Percentiles rank a stretch among this genome's conserved stretches.
phyloP scores from a whole-genome alignment of 2,888 invertebrate genomes.

The Drosophila multiciliata region DNA sequence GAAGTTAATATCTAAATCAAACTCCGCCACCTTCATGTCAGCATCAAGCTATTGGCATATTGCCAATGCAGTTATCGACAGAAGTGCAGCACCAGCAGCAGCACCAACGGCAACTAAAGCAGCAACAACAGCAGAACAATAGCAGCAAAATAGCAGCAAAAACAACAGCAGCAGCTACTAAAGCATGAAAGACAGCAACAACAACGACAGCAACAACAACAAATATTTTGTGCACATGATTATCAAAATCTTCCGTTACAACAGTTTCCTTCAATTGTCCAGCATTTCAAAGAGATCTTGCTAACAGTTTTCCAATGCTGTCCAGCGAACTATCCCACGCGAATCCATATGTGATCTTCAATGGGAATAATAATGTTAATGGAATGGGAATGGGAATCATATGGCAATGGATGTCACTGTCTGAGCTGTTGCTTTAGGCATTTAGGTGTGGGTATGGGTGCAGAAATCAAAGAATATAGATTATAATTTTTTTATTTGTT shows the following conservation, averaged over 20 bases:
- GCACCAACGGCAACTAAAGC: neutral
- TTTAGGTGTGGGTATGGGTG: conserved; percentile 12
- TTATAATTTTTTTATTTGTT: neutral
- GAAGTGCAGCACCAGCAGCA: neutral
- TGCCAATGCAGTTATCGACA: conserved; percentile 10
- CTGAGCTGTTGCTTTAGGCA: conserved; percentile 40
- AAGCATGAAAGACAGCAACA: neutral
- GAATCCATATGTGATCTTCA: neutral
- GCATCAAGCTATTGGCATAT: conserved; percentile 5
- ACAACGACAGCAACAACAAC: conserved; percentile 9
- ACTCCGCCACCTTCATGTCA: conserved; percentile 12
- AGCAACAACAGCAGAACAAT: neutral
- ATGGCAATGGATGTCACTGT: conserved; percentile 17
- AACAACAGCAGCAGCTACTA: neutral
- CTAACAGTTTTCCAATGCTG: neutral
- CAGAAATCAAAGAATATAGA: neutral
- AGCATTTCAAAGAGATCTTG: neutral
- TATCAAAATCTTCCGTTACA: neutral
- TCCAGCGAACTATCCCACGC: neutral
- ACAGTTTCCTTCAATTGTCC: neutral
- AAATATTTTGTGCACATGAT: neutral
- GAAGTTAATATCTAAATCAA: conserved; percentile 1
- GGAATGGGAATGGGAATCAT: conserved; percentile 3
- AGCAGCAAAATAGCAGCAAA: neutral
- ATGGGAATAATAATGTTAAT: conserved; percentile 14